Percentiles rank a stretch among this genome's conserved stretches.
Evolutionary conservation across 1,140 invertebrate species (phyloP).

Genomic region (Diploscapter pachys): DNA sequence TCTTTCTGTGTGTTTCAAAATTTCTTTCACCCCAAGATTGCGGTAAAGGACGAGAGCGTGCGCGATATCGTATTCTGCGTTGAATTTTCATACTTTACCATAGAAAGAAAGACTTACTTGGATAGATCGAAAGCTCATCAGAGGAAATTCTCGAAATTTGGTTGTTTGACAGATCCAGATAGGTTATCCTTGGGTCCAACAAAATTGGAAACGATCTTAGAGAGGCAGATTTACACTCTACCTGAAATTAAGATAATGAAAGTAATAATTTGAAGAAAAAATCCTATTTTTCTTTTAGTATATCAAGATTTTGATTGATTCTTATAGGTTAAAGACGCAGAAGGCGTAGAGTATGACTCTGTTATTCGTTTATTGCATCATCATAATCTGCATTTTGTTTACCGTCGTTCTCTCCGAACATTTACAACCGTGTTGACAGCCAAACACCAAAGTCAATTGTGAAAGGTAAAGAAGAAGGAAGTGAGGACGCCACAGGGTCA

Average conservation of each 20-base stretch:
- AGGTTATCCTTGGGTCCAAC: conserved; percentile 20
- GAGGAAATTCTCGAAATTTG: conserved; percentile 17
- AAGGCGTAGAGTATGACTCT: conserved; percentile 1
- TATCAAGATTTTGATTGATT: conserved; percentile 5
- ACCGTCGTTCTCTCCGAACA: conserved; percentile 14
- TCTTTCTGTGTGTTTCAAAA: neutral
- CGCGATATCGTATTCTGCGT: neutral
- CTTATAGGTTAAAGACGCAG: neutral
- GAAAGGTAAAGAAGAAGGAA: conserved; percentile 9
- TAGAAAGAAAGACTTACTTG: conserved; percentile 20
- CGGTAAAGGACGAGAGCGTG: neutral
- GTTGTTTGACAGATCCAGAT: conserved; percentile 26
- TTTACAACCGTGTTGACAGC: conserved; percentile 14
- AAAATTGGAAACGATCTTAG: conserved; percentile 28
- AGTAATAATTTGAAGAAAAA: neutral
- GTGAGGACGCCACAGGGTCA: too few relatives aligned
- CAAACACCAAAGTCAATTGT: neutral
- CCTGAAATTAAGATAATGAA: conserved; percentile 7
- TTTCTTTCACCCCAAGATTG: conserved; percentile 6
- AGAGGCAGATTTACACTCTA: neutral
- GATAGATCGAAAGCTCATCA: conserved; percentile 30
- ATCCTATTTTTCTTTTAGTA: neutral
- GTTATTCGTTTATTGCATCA: conserved; percentile 1
- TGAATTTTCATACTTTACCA: neutral
- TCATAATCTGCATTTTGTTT: conserved; percentile 2